Conservation (phyloP, 2,797 vertebrate genomes). For the Lepidocolaptes lacrymiger region DNA sequence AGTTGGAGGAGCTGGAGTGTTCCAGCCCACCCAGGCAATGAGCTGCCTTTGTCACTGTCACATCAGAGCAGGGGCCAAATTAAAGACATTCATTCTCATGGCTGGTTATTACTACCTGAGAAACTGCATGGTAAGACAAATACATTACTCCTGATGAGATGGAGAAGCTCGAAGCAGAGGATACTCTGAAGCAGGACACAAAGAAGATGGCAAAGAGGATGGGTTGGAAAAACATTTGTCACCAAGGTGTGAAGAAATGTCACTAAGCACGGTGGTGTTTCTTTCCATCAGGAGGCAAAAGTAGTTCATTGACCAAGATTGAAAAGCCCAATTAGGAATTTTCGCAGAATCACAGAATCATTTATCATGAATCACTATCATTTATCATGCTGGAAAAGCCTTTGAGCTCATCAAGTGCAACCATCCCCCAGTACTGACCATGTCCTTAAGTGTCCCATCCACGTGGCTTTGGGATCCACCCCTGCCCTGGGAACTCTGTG, state of each 20-base stretch:
- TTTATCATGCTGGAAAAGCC: not conserved
- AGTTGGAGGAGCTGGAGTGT: not conserved
- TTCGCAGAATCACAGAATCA: no score
- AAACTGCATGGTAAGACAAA: not conserved
- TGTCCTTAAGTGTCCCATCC: not conserved
- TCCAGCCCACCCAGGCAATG: not conserved
- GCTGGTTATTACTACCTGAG: not conserved
- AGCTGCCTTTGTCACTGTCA: not conserved
- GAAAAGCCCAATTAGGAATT: not conserved
- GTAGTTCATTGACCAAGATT: not conserved
- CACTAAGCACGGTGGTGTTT: not conserved
- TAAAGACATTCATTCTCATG: not conserved
- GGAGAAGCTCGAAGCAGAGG: not conserved
- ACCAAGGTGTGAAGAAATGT: not conserved
- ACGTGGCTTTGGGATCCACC: accelerated
- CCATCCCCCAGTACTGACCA: not conserved
- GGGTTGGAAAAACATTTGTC: not conserved
- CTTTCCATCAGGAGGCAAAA: not conserved
- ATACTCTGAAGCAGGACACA: not conserved
- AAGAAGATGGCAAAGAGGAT: not conserved
- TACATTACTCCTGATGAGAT: not conserved
- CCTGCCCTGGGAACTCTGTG: not conserved
- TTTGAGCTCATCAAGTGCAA: not conserved
- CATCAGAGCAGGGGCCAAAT: not conserved
- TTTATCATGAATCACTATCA: not conserved